phyloP scores from a whole-genome alignment of 2,888 invertebrate genomes.

The Trachelus tabidus region DNA sequence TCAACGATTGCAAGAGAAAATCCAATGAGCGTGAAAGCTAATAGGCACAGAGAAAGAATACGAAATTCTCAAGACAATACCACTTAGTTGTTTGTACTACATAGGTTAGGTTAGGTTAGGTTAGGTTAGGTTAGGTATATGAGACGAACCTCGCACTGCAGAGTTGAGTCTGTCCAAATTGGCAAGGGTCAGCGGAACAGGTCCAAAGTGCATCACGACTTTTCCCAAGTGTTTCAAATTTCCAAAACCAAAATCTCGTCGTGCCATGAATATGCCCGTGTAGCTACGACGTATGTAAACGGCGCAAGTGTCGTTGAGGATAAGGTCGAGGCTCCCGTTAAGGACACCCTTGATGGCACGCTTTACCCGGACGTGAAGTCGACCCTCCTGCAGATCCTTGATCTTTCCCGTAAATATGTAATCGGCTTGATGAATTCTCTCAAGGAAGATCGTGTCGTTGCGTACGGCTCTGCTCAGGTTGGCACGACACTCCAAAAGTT shows the following conservation, averaged over 20 bases:
- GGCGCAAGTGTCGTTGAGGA: slow-evolving; percentile 55
- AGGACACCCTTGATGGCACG: slow-evolving; percentile 57
- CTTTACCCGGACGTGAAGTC: slow-evolving; percentile 54
- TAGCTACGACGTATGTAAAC: slow-evolving; percentile 56
- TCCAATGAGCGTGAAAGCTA: neutral
- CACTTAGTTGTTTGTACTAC: slow-evolving; percentile 9
- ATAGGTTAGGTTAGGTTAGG: no score
- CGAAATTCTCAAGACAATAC: neutral
- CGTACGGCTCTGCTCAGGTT: slow-evolving; percentile 54
- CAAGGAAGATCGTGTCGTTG: slow-evolving; percentile 54
- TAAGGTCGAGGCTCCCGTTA: slow-evolving; percentile 49
- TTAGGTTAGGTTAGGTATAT: no score
- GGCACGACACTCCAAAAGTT: slow-evolving; percentile 57
- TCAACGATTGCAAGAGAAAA: no score
- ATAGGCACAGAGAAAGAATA: neutral
- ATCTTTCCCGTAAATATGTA: slow-evolving; percentile 63
- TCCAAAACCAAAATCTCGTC: slow-evolving; percentile 20
- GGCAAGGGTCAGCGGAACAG: slow-evolving; percentile 61
- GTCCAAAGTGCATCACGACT: slow-evolving; percentile 59
- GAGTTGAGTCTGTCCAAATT: slow-evolving; percentile 64
- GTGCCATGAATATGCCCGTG: slow-evolving; percentile 61
- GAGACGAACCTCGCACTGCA: slow-evolving; percentile 55
- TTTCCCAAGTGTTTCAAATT: slow-evolving; percentile 32
- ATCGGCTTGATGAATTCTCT: slow-evolving; percentile 52
- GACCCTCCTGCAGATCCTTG: slow-evolving; percentile 45